Evolutionary conservation across 1,140 invertebrate genomes (phyloP), one percentile per base, ranked within the genome.

Genomic region (Lepidurus apus): DNA sequence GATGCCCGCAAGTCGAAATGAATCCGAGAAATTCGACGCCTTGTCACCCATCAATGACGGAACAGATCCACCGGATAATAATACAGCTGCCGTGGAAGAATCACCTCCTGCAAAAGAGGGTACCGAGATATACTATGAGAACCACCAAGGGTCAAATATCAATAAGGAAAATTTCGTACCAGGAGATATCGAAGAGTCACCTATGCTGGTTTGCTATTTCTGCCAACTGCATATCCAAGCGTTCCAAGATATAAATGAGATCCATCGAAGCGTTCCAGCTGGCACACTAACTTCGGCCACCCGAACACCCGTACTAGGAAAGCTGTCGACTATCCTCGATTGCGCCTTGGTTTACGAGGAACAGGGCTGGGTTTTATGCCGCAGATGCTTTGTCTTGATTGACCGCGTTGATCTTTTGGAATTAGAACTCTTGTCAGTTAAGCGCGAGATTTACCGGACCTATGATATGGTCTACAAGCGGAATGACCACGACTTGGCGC

Each of bases 121-220:
- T 5, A 6, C 53, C 1, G n/a, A 65, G 13, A 65, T 65, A 7
- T 65, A 65, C 13, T 65, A 65, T 17, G 53, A 65, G 13, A 65
- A 65, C 13, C 53, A 65, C 13, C 53, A 65, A 65, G 21, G 21
- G 1, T 7, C 53, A 17, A 21, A 7, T n/a, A 65, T 65, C 21
- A 65, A 65, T 65, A 65, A 65, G 53, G 53, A 65, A 65, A 65
- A 65, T 21, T 65, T 65, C n/a, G 53, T 65, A n/a, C 21, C 53
- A 21, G 53, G 53, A 7, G 53, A 65, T 65, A 65, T 65, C 21
- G 53, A 65, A 65, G 53, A 65, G 4, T 9, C n/a, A 13, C n/a
- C 53, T 0, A 7, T 65, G 53, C 53, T 65, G 7, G 21, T 65
- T 17, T 65, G 53, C 2, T 65, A 65, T 21, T 65, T 65, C 21